Base-by-base conservation (phyloP, 2,888 invertebrate genomes). In the Candidula unifasciata region DNA sequence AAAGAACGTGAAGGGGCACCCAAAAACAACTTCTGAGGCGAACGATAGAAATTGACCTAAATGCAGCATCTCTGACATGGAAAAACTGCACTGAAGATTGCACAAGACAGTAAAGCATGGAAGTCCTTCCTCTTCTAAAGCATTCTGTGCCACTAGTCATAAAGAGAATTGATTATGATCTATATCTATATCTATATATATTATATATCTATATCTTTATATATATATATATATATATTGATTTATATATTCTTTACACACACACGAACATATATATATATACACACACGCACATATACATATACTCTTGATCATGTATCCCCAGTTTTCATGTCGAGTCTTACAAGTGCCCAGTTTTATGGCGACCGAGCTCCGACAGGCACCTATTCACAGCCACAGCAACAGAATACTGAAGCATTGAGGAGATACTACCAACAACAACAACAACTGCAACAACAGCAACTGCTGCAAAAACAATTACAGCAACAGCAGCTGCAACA, bases 321-420 rank as follows among this genome's bases (percentile, higher is more conserved):
- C 30, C 2, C 57, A 76, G 76, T 76, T 6, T 52, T 33, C 13
- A 13, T 30, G 27, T 54, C 8, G 2, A 24, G 24, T 24, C 54
- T 76, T 18, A 33, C 57, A 30, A 30, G 16, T 13, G 80, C 69
- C 8, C 82, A 82, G 33, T 82, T 54, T 60, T 82, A 82, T 44
- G 82, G 82, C 0, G 27, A 33, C 27, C 74, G 60, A 54, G 13
- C 33, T 24, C 27, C 27, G 8, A 73, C 73, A 21, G 1, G 54
- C 1, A 0, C 27, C 8, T 57, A 24, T 24, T 74, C 18, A 2
- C 52, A 74, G 16, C 8, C 10, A n/a, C 74, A 73, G 37, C 81
- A 73, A 21, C 60, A 81, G 64, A 54, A 78, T 44, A 10, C 44
- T 44, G 44, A 44, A 44, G 44, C 44, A 44, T 44, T 6, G 44